These are phyloP conservation scores for Scarus forsteni DNA, from an alignment of 2,797 vertebrate species.

Conservation along the genomic window DNA sequence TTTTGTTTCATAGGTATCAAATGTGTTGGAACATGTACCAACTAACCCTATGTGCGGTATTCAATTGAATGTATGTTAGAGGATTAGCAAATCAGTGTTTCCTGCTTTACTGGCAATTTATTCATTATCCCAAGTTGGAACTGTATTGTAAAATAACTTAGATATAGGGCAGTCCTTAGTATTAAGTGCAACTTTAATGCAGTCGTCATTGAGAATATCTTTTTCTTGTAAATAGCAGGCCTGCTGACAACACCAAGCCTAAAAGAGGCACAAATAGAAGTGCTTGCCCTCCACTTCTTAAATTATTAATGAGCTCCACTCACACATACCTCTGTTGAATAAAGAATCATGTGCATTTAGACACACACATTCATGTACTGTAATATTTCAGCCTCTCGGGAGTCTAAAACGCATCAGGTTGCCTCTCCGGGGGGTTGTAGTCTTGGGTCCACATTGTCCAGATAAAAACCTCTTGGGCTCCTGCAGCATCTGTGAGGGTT, in stretches of 20 bases:
- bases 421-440: constrained; percentile 38
- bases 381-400: constrained; percentile 33
- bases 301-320: constrained; percentile 67
- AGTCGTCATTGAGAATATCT: background rate
- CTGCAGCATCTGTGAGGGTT: constrained; percentile 47
- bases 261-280: constrained; percentile 66
- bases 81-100: too few relatives aligned
- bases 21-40: too few relatives aligned
- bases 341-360: constrained; percentile 36
- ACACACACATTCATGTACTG: constrained; percentile 4
- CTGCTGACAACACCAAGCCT: constrained; percentile 22
- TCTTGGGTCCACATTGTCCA: constrained; percentile 25
- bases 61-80: too few relatives aligned
- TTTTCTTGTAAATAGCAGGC: constrained; percentile 26
- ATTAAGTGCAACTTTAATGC: constrained; percentile 15
- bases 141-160: background rate
- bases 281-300: constrained; percentile 48
- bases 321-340: constrained; percentile 34
- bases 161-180: background rate
- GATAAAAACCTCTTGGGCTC: constrained; percentile 39
- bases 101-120: too few relatives aligned
- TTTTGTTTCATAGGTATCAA: too few relatives aligned
- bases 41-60: too few relatives aligned
- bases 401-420: constrained; percentile 46
- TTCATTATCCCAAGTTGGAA: too few relatives aligned